A percentile compares a stretch with the other conserved stretches of the same genome.
These are phyloP conservation scores for Lepus timidus DNA, from an alignment of 2,113 vertebrate genomes.

Conservation along the genomic window DNA sequence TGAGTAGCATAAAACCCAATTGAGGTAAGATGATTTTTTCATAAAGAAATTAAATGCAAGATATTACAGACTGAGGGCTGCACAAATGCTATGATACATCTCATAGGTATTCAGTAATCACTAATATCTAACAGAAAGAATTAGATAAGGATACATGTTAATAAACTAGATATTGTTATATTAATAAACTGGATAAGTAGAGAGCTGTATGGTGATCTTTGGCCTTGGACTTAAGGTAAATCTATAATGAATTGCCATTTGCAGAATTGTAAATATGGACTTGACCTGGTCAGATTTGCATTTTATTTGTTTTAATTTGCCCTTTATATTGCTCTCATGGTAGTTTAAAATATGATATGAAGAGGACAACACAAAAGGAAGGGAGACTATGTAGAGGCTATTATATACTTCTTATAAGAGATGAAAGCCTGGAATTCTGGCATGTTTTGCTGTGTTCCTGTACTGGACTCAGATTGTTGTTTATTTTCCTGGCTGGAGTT, in stretches of 20 bases:
- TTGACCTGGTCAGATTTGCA: neutral
- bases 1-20: neutral
- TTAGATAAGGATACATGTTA: neutral
- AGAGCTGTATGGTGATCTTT: neutral
- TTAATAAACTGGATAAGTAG: neutral
- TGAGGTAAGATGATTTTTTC: neutral
- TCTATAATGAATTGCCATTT: neutral
- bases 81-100: neutral
- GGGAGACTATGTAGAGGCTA: neutral
- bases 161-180: neutral
- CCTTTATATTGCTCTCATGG: neutral
- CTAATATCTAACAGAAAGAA: neutral
- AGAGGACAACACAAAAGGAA: neutral
- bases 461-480: too few species aligned
- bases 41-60: neutral
- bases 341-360: neutral
- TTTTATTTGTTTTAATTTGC: neutral
- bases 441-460: too few species aligned
- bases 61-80: neutral
- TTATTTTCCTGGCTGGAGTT: too few species aligned
- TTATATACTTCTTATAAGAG: neutral
- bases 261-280: neutral
- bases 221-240: neutral
- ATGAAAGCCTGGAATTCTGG: neutral
- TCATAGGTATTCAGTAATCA: constrained; percentile 3